phyloP scores from a whole-genome alignment of 2,888 invertebrate genomes.

The Synanthedon tipuliformis region DNA sequence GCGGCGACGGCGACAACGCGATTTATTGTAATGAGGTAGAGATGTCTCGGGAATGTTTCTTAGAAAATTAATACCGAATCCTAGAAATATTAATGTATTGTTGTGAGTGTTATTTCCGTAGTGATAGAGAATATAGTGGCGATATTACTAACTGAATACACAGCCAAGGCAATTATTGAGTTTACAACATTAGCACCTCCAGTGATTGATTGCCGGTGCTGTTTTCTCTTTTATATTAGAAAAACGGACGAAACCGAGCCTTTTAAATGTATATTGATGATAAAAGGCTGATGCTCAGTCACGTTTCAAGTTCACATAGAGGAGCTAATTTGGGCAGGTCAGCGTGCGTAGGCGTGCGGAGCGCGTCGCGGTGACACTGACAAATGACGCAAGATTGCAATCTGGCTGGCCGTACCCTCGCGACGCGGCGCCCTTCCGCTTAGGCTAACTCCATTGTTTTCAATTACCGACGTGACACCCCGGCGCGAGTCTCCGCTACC shows the following conservation, averaged over 20 bases:
- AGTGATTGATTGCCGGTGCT: background rate
- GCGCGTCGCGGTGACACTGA: constrained; percentile 74
- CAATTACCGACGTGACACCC: constrained; percentile 67
- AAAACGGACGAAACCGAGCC: background rate
- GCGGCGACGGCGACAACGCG: constrained; percentile 59
- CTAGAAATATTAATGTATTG: constrained; percentile 38
- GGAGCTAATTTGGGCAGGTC: constrained; percentile 56
- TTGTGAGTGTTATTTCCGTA: too few species aligned
- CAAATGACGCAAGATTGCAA: constrained; percentile 83
- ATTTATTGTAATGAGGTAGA: constrained; percentile 65
- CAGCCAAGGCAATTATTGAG: too few species aligned
- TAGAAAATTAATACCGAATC: constrained; percentile 53
- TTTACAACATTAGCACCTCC: too few species aligned
- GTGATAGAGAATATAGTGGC: background rate
- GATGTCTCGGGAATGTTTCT: constrained; percentile 48
- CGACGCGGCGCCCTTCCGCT: constrained; percentile 45
- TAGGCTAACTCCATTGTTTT: constrained; percentile 64
- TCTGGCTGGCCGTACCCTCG: constrained; percentile 70
- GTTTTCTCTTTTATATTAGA: too few species aligned
- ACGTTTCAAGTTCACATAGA: background rate
- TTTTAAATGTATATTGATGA: background rate
- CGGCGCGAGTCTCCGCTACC: constrained; percentile 44
- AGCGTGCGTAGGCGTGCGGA: constrained; percentile 46
- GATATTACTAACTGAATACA: background rate
- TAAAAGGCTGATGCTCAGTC: background rate